A percentile compares a stretch with the other conserved stretches of the same genome.
phyloP scores from a whole-genome alignment of 2,888 invertebrate species.

The Sinotaia quadrata region DNA sequence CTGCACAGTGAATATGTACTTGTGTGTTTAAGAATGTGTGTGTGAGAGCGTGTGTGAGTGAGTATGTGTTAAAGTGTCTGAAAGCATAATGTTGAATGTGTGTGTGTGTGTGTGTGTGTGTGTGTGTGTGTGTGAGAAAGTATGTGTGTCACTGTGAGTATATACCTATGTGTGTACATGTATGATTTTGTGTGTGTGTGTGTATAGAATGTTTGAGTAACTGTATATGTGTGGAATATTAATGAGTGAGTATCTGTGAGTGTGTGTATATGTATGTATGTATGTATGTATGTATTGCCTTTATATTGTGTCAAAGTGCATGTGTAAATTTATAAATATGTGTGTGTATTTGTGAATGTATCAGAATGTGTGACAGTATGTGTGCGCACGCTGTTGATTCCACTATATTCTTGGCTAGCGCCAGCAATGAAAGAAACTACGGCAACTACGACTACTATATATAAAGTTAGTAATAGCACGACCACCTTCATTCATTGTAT shows the following conservation, averaged over 20 bases:
- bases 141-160: background rate
- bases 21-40: conserved; percentile 23
- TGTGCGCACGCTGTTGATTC: too few relatives aligned
- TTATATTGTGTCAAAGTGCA: too few relatives aligned
- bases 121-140: background rate
- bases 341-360: too few relatives aligned
- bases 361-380: too few relatives aligned
- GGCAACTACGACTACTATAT: too few relatives aligned
- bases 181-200: background rate
- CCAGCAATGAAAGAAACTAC: too few relatives aligned
- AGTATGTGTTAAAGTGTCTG: background rate
- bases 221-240: too few relatives aligned
- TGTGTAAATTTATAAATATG: too few relatives aligned
- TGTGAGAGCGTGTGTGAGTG: conserved; percentile 16
- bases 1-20: background rate
- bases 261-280: background rate
- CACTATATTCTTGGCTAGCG: too few relatives aligned
- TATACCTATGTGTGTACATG: background rate
- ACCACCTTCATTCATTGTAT: too few relatives aligned
- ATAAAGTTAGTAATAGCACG: too few relatives aligned
- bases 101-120: background rate
- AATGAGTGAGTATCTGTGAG: background rate
- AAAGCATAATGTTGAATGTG: background rate
- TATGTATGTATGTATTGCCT: background rate
- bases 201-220: too few relatives aligned